A percentile compares a stretch with the other conserved stretches of the same genome.
phyloP scores from a whole-genome alignment of 2,888 invertebrate genomes.

The Abscondita cerata region DNA sequence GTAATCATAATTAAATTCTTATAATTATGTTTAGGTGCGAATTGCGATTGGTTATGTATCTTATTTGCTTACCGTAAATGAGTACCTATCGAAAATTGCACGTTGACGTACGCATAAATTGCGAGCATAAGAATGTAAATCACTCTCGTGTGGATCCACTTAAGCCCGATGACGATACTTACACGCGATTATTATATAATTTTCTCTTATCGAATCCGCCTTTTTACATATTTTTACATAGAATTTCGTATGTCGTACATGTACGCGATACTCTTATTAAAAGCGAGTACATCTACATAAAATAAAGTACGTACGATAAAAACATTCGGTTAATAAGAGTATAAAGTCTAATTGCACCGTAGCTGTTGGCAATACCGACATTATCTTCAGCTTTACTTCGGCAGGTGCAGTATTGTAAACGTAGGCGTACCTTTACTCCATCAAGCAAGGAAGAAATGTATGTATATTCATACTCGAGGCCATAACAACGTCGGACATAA shows the following conservation, averaged over 20 bases:
- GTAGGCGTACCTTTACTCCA: conserved; percentile 33
- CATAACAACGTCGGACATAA: conserved; percentile 21
- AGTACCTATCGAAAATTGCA: too few relatives aligned
- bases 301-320: conserved; percentile 19
- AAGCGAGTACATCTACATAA: conserved; percentile 15
- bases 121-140: not conserved
- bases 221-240: conserved; percentile 2
- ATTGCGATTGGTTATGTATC: too few relatives aligned
- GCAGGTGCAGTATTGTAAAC: conserved; percentile 34
- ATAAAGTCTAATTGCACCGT: conserved; percentile 31
- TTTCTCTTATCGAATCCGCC: conserved; percentile 15
- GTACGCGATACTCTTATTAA: conserved; percentile 11
- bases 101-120: too few relatives aligned
- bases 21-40: too few relatives aligned
- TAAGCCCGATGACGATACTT: not conserved
- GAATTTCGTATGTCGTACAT: conserved; percentile 10
- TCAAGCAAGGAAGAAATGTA: conserved; percentile 28
- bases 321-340: conserved; percentile 26
- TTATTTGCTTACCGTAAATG: too few relatives aligned
- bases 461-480: conserved; percentile 26
- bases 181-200: conserved; percentile 12
- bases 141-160: conserved; percentile 6
- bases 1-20: too few relatives aligned
- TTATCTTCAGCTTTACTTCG: conserved; percentile 23
- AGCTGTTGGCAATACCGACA: conserved; percentile 32